Percentiles rank a stretch among this genome's conserved stretches.
phyloP scores from a whole-genome alignment of 2,797 vertebrate genomes.

The Schizopygopsis malacanthus region DNA sequence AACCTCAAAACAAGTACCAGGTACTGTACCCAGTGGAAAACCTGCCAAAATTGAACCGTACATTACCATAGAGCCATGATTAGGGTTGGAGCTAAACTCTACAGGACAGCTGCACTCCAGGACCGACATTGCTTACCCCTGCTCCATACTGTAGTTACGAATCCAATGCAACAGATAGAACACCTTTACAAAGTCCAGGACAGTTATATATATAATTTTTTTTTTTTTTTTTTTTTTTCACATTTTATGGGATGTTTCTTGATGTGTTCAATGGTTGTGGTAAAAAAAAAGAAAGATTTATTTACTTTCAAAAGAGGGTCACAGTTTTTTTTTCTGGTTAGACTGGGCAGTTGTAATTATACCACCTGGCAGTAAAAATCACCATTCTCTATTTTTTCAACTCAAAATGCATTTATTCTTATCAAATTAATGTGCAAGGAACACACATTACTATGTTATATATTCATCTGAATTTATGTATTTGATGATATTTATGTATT shows the following conservation, averaged over 20 bases:
- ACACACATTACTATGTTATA: neutral
- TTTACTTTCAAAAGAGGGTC: neutral
- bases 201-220: too few species aligned
- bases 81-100: too few species aligned
- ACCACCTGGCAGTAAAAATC: neutral
- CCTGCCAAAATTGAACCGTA: too few species aligned
- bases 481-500: neutral
- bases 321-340: neutral
- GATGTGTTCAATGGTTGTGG: too few species aligned
- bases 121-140: too few species aligned
- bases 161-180: neutral
- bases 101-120: too few species aligned
- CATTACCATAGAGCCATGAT: too few species aligned
- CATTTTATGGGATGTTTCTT: too few species aligned
- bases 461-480: neutral
- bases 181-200: neutral
- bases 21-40: too few species aligned
- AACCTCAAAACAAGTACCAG: too few species aligned
- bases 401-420: neutral
- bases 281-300: too few species aligned
- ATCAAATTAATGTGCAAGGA: neutral
- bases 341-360: too few species aligned
- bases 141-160: neutral
- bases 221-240: rapidly evolving
- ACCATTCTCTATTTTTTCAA: neutral